Conservation (phyloP, 2,888 invertebrate species). For the Cryptus viduatorius region DNA sequence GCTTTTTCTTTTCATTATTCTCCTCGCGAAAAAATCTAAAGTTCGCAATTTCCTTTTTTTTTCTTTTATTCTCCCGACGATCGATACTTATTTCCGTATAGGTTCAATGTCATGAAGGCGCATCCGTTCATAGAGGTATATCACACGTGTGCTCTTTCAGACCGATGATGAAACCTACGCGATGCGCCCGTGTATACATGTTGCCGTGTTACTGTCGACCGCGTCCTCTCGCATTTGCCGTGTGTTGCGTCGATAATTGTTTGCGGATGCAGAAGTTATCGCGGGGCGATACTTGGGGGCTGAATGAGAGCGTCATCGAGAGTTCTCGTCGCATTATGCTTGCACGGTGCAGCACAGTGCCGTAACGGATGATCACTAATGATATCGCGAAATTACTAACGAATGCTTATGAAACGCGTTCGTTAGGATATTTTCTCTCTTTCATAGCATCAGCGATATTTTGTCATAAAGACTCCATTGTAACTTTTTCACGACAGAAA, state of each 20-base stretch:
- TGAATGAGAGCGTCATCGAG: conserved; percentile 58
- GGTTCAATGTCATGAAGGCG: conserved; percentile 55
- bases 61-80: not conserved
- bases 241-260: conserved; percentile 63
- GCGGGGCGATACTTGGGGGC: conserved; percentile 21
- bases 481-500: conserved; percentile 49
- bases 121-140: conserved; percentile 9
- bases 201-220: conserved; percentile 22
- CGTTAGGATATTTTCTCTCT: not conserved
- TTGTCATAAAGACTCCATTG: conserved; percentile 39
- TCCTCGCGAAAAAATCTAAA: not conserved
- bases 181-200: not conserved
- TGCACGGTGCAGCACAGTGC: not conserved
- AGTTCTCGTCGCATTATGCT: conserved; percentile 1
- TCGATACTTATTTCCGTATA: conserved; percentile 51
- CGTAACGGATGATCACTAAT: not conserved
- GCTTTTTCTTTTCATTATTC: not conserved
- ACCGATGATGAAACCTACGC: conserved; percentile 7
- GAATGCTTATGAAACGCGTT: not conserved
- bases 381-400: not conserved
- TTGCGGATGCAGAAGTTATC: conserved; percentile 59
- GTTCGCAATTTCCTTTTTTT: conserved; percentile 8
- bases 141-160: conserved; percentile 25
- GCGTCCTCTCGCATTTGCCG: not conserved
- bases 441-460: conserved; percentile 21